Base-by-base conservation (phyloP, 2,888 invertebrate species). In the Nemotelus nigrinus region DNA sequence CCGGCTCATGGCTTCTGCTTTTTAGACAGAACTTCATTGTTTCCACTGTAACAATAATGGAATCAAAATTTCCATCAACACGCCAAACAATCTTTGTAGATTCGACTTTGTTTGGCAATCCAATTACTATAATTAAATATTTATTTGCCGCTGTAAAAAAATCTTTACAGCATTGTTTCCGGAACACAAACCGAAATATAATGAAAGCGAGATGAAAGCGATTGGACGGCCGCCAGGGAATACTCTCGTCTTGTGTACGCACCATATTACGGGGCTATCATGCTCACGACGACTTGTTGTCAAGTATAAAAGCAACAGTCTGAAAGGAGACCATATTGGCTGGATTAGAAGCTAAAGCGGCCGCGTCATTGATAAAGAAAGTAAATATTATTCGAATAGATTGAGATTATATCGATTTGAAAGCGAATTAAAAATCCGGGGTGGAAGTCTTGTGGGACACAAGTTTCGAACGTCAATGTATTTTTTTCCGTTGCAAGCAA, bases 71-170 rank as follows among this genome's bases (percentile, higher is more conserved):
- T 25, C 25, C 25, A 25, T 25, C 25, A 25, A 1, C 25, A 25
- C 25, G 25, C 25, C 25, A 25, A 25, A 25, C 25, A 25, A 25
- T 25, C 25, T 25, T 68, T 50, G 25, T 72, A 57, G 55, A 55
- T 72, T 58, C 3, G 60, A 72, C 47, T 57, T 44, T 72, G 53
- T 72, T 60, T 72, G 53, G 25, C 72, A 45, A 58, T 45, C 53
- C 72, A 72, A 72, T 72, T 72, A 72, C 58, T 72, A 53, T 72
- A 72, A 72, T 72, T 72, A 72, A 72, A 72, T 72, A 72, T 72
- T 72, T 72, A 72, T 47, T 58, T 47, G 45, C 67, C 67, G 50
- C 45, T 60, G 4, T 72, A 58, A 57, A 58, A 58, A 72, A 72
- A 72, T 60, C 72, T 50, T 8, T 8, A 57, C n/a, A 47, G 72